phyloP scores from a whole-genome alignment of 2,888 invertebrate species.

The Hipparchia sbordonii region DNA sequence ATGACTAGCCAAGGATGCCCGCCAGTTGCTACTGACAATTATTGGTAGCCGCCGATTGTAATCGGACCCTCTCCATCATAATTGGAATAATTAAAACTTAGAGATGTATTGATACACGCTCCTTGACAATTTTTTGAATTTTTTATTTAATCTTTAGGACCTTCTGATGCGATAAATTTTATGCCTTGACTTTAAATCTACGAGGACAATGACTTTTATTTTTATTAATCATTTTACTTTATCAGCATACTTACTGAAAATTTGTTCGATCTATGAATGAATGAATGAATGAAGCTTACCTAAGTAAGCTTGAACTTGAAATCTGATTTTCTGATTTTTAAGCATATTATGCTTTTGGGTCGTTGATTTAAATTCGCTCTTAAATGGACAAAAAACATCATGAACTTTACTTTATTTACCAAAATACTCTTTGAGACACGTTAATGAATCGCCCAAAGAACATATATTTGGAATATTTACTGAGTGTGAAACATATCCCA shows the following conservation, averaged over 20 bases:
- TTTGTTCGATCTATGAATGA: neutral
- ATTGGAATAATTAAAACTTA: conserved; percentile 72
- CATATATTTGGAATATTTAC: neutral
- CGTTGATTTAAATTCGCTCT: too few relatives aligned
- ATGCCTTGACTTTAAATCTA: neutral
- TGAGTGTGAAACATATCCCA: neutral
- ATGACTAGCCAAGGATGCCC: conserved; percentile 78
- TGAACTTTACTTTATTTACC: neutral
- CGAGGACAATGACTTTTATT: too few relatives aligned
- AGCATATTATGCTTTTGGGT: too few relatives aligned
- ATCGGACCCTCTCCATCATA: conserved; percentile 67
- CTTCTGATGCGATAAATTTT: neutral
- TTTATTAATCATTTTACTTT: neutral
- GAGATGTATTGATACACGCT: conserved; percentile 42
- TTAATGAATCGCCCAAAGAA: neutral
- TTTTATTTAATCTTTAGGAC: conserved; percentile 33
- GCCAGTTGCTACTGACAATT: conserved; percentile 61
- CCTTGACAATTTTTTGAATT: conserved; percentile 39
- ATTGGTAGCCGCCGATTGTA: conserved; percentile 69
- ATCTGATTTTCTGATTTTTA: too few relatives aligned
- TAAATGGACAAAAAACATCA: too few relatives aligned
- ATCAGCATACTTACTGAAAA: neutral
- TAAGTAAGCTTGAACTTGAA: too few relatives aligned
- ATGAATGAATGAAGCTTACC: too few relatives aligned
- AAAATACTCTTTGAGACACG: neutral